These are phyloP conservation scores for Brachionus calyciflorus DNA, from an alignment of 1,140 invertebrate species.

Conservation along the genomic window DNA sequence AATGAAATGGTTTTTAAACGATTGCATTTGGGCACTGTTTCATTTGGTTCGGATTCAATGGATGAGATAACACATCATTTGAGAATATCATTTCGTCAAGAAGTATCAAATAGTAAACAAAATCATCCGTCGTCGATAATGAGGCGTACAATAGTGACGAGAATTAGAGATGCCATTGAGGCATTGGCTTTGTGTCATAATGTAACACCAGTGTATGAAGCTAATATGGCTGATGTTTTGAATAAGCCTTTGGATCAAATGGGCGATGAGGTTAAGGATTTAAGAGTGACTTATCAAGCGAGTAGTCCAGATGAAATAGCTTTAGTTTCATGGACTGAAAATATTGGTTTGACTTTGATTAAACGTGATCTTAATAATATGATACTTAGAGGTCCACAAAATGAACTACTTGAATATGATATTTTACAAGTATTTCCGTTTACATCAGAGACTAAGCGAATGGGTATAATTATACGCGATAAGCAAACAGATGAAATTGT, in stretches of 20 bases:
- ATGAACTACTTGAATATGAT: slow-evolving; percentile 71
- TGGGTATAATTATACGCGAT: slow-evolving; percentile 95
- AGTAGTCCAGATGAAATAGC: slow-evolving; percentile 96
- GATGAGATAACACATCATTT: slow-evolving; percentile 67
- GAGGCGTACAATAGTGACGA: slow-evolving; percentile 70
- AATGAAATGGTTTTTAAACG: slow-evolving; percentile 97
- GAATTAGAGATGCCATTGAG: slow-evolving; percentile 83
- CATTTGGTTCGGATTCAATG: slow-evolving; percentile 74
- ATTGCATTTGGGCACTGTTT: slow-evolving; percentile 82
- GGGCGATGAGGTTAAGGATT: slow-evolving; percentile 28
- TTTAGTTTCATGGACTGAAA: slow-evolving; percentile 74
- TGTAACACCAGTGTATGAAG: slow-evolving; percentile 92
- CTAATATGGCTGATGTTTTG: slow-evolving; percentile 47
- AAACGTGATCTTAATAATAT: slow-evolving; percentile 74
- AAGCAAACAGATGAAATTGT: slow-evolving; percentile 79
- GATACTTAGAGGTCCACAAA: slow-evolving; percentile 70
- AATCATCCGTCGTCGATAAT: slow-evolving; percentile 45
- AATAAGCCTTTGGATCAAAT: slow-evolving; percentile 36
- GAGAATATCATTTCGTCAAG: slow-evolving; percentile 51
- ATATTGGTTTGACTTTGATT: slow-evolving; percentile 67
- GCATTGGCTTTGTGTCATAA: slow-evolving; percentile 96
- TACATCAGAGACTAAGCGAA: slow-evolving; percentile 94
- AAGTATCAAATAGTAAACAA: slow-evolving; percentile 47
- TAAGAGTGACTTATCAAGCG: slow-evolving; percentile 70
- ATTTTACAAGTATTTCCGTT: slow-evolving; percentile 97